A percentile compares a stretch with the other conserved stretches of the same genome.
These are phyloP conservation scores for Priapulus caudatus DNA, from an alignment of 2,888 invertebrate species.

Conservation along the genomic window DNA sequence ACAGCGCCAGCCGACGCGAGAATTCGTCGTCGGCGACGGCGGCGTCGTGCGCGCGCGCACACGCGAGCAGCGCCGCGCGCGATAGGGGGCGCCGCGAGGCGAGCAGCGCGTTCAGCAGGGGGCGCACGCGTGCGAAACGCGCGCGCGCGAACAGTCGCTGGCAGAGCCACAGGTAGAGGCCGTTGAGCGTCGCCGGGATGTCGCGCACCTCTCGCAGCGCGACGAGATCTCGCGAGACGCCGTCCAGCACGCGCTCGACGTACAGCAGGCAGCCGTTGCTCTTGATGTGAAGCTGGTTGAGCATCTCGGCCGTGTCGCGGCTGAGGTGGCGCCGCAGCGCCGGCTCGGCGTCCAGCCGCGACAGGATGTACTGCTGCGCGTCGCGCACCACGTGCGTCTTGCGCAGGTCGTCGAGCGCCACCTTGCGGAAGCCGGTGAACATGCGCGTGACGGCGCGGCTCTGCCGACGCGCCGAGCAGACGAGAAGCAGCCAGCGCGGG, in stretches of 20 bases:
- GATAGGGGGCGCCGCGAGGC: conserved; percentile 75
- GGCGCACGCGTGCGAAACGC: conserved; percentile 54
- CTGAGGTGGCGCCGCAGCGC: conserved; percentile 75
- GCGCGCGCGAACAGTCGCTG: conserved; percentile 80
- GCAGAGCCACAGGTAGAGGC: conserved; percentile 85
- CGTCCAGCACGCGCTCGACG: conserved; percentile 58
- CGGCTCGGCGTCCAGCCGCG: conserved; percentile 75
- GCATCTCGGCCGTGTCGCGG: conserved; percentile 78
- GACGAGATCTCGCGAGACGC: conserved; percentile 83
- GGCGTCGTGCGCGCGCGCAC: conserved; percentile 65
- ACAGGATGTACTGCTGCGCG: conserved; percentile 85
- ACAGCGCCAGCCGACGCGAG: conserved; percentile 58
- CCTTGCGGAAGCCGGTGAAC: conserved; percentile 66
- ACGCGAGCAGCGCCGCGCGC: conserved; percentile 64
- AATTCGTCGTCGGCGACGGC: conserved; percentile 67
- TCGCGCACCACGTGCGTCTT: conserved; percentile 71
- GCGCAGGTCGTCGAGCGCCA: conserved; percentile 77
- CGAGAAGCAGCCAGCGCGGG: conserved; percentile 81
- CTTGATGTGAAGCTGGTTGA: conserved; percentile 88
- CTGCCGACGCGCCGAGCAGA: conserved; percentile 73
- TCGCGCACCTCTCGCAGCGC: conserved; percentile 70
- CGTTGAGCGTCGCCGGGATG: conserved; percentile 88
- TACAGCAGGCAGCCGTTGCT: conserved; percentile 60
- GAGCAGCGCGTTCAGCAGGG: conserved; percentile 66
- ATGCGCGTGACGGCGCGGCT: conserved; percentile 57